Evolutionary conservation across 2,113 vertebrate species (phyloP).

Genomic region (Acrocephalus arundinaceus): DNA sequence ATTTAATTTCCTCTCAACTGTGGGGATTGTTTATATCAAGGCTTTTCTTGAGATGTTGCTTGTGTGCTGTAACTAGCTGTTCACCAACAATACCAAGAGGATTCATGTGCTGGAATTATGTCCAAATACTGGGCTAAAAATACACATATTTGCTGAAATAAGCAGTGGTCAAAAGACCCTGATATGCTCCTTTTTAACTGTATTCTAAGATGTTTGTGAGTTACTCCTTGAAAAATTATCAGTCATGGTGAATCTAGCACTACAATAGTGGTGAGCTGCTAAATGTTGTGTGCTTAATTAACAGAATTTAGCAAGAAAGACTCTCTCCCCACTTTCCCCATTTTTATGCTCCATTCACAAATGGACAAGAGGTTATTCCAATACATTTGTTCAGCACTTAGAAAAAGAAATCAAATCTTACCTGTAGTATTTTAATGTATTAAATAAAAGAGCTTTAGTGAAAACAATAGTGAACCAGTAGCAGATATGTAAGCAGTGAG

Average conservation of each 20-base stretch:
- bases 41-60: background rate
- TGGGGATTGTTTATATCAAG: background rate
- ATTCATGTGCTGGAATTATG: background rate
- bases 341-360: background rate
- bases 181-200: background rate
- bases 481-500: background rate
- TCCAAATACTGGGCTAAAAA: background rate
- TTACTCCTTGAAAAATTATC: background rate
- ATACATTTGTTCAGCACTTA: background rate
- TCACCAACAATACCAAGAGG: background rate
- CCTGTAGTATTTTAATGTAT: background rate
- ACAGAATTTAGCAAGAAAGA: background rate
- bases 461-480: background rate
- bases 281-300: background rate
- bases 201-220: background rate
- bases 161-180: background rate
- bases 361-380: background rate
- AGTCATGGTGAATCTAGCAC: background rate
- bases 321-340: rapidly evolving
- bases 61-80: background rate
- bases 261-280: background rate
- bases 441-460: background rate
- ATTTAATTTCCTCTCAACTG: background rate
- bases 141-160: background rate
- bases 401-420: background rate